These are phyloP conservation scores for Stigmatopora nigra DNA, from an alignment of 2,113 vertebrate species.

Conservation along the genomic window DNA sequence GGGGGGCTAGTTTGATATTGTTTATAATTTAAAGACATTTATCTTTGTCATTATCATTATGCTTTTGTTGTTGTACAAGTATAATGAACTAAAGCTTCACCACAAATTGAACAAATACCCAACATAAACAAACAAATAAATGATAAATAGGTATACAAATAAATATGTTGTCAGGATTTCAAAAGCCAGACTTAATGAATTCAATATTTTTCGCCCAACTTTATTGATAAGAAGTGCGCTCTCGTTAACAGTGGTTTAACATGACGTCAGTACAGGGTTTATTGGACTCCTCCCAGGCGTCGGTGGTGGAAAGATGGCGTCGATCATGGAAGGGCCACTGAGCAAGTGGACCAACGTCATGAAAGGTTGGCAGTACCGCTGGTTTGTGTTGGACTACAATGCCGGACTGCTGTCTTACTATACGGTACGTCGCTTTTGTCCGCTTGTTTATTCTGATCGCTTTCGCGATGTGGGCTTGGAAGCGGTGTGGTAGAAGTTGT, in stretches of 20 bases:
- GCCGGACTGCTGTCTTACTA: slow-evolving; percentile 95
- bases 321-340: slow-evolving; percentile 95
- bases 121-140: too few species aligned
- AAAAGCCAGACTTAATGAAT: too few species aligned
- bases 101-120: too few species aligned
- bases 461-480: rapidly evolving
- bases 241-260: too few species aligned
- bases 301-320: slow-evolving; percentile 89
- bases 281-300: slow-evolving; percentile 57
- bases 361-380: slow-evolving; percentile 98
- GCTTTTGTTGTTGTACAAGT: too few species aligned
- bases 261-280: slow-evolving; percentile 32
- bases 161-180: too few species aligned
- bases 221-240: background rate
- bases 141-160: too few species aligned
- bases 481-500: slow-evolving; percentile 7
- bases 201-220: background rate
- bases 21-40: background rate
- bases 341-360: slow-evolving; percentile 99
- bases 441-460: background rate
- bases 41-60: too few species aligned
- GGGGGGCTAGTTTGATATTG: too few species aligned
- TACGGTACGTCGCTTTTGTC: slow-evolving; percentile 74
- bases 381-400: slow-evolving; percentile 96
- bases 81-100: too few species aligned